Percentiles rank a stretch among this genome's conserved stretches.
Evolutionary conservation across 2,113 vertebrate species (phyloP).

Genomic region (Hydrolagus affinis): DNA sequence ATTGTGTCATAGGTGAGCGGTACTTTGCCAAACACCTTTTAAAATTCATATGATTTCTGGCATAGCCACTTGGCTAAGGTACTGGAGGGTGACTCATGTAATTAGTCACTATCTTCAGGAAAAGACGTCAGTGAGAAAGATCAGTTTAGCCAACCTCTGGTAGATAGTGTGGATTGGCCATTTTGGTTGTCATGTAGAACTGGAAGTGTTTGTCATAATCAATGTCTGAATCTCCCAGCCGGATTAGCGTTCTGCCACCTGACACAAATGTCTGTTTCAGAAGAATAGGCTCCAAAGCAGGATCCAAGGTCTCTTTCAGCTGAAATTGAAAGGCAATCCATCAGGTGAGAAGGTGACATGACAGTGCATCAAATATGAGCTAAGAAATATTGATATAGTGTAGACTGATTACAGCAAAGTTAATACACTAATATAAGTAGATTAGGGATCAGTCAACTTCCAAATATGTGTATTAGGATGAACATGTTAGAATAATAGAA

Average conservation of each 20-base stretch:
- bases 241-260: constrained; percentile 66
- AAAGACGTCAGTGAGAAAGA: background rate
- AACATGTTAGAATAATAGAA: no score
- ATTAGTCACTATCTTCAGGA: background rate
- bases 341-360: background rate
- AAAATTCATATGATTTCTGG: background rate
- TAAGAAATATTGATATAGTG: no score
- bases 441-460: no score
- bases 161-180: constrained; percentile 80
- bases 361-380: no score
- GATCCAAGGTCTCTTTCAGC: constrained; percentile 72
- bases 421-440: no score
- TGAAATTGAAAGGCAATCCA: constrained; percentile 39
- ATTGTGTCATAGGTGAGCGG: no score
- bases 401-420: no score
- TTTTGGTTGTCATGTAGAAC: constrained; percentile 82
- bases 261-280: constrained; percentile 72
- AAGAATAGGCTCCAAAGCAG: constrained; percentile 69
- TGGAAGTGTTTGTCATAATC: constrained; percentile 74
- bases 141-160: constrained; percentile 59
- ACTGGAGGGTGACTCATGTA: background rate
- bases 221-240: constrained; percentile 73
- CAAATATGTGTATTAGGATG: no score
- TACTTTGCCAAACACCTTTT: no score
- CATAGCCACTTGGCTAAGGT: background rate